These are phyloP conservation scores for Todiramphus chloris DNA, from an alignment of 2,113 vertebrate genomes.

Conservation along the genomic window DNA sequence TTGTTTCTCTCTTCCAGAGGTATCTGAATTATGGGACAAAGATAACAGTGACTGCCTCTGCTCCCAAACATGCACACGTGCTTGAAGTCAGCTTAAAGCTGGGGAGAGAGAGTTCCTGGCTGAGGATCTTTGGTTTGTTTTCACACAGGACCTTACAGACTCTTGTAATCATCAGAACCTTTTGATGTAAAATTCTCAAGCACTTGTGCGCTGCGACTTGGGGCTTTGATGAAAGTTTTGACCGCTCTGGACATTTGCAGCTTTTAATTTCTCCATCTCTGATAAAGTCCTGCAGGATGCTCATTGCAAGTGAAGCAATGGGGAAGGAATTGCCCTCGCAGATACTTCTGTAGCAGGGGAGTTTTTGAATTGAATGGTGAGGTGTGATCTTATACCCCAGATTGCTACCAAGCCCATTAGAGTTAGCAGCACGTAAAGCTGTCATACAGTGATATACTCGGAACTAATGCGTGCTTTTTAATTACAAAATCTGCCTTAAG, in stretches of 20 bases:
- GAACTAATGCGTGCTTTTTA: neutral
- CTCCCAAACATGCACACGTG: neutral
- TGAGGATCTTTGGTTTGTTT: neutral
- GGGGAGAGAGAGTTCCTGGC: neutral
- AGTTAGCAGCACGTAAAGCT: neutral
- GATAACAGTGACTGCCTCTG: neutral
- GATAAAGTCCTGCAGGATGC: neutral
- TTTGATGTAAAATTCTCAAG: neutral
- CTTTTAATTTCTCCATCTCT: neutral
- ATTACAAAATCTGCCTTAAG: neutral
- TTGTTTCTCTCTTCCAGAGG: neutral
- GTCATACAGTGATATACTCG: neutral
- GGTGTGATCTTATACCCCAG: neutral
- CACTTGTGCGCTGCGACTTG: neutral
- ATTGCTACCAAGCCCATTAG: neutral
- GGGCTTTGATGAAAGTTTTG: neutral
- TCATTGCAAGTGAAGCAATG: neutral
- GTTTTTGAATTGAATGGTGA: neutral
- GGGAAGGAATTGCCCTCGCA: neutral
- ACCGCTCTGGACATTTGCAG: neutral
- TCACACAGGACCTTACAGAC: neutral
- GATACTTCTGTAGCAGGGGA: neutral
- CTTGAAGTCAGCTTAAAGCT: neutral
- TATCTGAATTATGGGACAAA: neutral
- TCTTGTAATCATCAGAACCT: neutral